Base-by-base conservation (phyloP, 2,888 invertebrate species). In the Ennomos quercinarius region DNA sequence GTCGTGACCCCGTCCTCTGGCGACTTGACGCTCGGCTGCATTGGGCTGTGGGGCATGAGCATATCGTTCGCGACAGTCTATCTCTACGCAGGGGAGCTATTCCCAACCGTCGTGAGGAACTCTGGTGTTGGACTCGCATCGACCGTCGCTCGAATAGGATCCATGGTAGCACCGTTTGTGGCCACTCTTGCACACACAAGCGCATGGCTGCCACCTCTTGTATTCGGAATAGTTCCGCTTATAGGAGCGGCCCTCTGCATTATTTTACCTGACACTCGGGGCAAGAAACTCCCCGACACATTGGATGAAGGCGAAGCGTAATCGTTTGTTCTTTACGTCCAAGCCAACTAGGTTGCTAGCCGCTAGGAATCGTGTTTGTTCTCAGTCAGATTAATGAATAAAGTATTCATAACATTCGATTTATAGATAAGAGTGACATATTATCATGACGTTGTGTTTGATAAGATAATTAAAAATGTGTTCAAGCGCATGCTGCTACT, bases 91-190 rank as follows among this genome's bases (percentile, higher is more conserved):
- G 97, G 97, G 0, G 98, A 98, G 86, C 83, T 98, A 10, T 98
- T 97, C 81, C 98, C 98, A 0, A 98, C 98, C 0, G 96, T 97
- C 1, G 95, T 98, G 0, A 93, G 98, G 36, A 98, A 98, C 77
- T 95, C 96, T 41, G 98, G 97, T 0, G 95, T 98, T 56, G 98
- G 98, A 0, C 91, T 96, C 3, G 95, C 97, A 35, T 98, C 98
- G 0, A 96, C 97, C 91, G 94, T 96, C 61, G 98, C 98, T 0
- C 94, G 98, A 73, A 87, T 98, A 58, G 98, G 98, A 8, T 97
- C 97, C 0, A 97, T 98, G 93, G 71, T 95, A 4, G 97, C 98
- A 0, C 98, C 98, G 0, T 96, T 96, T 73, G 94, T 98, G 1
- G 95, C 96, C 1, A 94, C 95, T n/a, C 78, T 97, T 66, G 89